Percentiles rank a stretch among this genome's conserved stretches.
These are phyloP conservation scores for Lamellibrachia satsuma DNA, from an alignment of 2,888 invertebrate genomes.

Conservation along the genomic window DNA sequence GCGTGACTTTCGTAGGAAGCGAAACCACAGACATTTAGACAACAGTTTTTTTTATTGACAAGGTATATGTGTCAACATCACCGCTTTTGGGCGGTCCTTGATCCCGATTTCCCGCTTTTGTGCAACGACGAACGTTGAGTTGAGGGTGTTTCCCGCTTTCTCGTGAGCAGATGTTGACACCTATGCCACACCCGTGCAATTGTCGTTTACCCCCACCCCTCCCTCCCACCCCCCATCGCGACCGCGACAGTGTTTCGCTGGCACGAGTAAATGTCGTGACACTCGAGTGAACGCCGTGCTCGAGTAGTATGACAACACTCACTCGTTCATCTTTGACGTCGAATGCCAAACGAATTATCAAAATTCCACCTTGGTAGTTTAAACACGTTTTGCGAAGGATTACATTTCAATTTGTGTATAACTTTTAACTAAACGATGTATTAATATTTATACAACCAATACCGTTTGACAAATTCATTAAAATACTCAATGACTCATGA, in stretches of 20 bases:
- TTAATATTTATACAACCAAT: too few relatives aligned
- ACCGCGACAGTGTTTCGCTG: not conserved
- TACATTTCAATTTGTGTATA: not conserved
- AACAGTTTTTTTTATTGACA: not conserved
- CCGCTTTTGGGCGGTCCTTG: too few relatives aligned
- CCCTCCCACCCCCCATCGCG: not conserved
- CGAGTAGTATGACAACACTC: not conserved
- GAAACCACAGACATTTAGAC: not conserved
- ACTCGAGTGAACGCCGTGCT: not conserved
- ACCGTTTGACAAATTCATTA: too few relatives aligned
- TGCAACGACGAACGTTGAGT: too few relatives aligned
- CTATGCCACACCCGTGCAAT: too few relatives aligned
- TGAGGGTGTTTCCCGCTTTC: too few relatives aligned
- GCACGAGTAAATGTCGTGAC: not conserved
- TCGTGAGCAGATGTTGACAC: too few relatives aligned
- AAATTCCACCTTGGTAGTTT: not conserved
- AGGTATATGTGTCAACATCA: too few relatives aligned
- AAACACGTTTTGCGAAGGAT: not conserved
- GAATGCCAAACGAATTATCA: not conserved
- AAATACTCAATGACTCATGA: too few relatives aligned
- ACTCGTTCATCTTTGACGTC: not conserved
- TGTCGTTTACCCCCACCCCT: too few relatives aligned
- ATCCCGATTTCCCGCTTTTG: too few relatives aligned
- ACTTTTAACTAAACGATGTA: too few relatives aligned
- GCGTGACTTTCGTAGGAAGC: not conserved